These are phyloP conservation scores for Microctonus hyperodae DNA, from an alignment of 2,888 invertebrate species.

Conservation along the genomic window DNA sequence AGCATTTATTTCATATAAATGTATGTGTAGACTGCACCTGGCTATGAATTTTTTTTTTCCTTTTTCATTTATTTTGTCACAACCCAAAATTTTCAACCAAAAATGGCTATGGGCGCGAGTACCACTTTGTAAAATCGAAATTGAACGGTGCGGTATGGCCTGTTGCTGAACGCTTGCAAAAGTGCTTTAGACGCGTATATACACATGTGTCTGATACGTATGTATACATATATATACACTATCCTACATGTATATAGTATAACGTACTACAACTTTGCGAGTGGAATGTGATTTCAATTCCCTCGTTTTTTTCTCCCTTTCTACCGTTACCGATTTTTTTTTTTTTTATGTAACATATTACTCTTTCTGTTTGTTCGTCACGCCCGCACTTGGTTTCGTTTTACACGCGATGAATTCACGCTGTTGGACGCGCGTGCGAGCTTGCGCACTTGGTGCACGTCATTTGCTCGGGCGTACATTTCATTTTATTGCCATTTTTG, in stretches of 20 bases:
- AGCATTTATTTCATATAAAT: neutral
- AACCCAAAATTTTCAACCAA: slow-evolving; percentile 31
- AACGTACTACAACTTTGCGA: neutral
- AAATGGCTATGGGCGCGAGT: slow-evolving; percentile 34
- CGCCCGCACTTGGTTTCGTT: slow-evolving; percentile 8
- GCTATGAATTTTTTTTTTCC: neutral
- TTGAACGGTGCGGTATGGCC: slow-evolving; percentile 36
- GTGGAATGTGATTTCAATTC: slow-evolving; percentile 2
- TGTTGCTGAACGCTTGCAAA: slow-evolving; percentile 33
- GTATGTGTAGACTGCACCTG: neutral
- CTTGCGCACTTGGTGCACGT: neutral
- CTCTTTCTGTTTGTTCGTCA: neutral
- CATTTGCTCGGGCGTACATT: slow-evolving; percentile 2
- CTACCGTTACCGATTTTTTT: neutral
- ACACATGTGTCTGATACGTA: neutral
- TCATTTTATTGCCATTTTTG: slow-evolving; percentile 16
- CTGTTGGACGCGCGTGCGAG: slow-evolving; percentile 11
- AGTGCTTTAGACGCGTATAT: neutral
- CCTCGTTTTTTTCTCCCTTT: neutral
- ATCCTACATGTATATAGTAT: neutral
- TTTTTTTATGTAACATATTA: neutral
- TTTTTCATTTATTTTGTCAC: slow-evolving; percentile 27
- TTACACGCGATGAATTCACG: slow-evolving; percentile 18
- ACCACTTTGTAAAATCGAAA: slow-evolving; percentile 42
- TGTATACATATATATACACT: neutral